Base-by-base conservation (phyloP, 2,113 vertebrate species). In the Entosphenus tridentatus region DNA sequence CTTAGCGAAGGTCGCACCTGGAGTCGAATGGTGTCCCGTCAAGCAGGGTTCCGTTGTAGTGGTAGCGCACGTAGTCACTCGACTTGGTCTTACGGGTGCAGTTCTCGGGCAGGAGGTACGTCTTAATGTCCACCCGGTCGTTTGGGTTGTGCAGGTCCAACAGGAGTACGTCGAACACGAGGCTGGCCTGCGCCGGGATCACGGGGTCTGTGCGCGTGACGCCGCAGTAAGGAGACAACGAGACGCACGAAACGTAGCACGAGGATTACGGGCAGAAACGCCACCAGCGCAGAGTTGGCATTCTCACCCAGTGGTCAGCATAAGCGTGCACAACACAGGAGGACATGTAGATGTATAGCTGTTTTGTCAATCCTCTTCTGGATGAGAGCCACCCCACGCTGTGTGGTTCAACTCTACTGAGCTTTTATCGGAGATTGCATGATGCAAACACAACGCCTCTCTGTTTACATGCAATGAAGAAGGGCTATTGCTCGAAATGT, bases 21-120 rank as follows among this genome's bases (percentile, higher is more conserved):
- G 92, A 98, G 74, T 97, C 93, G 74, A 98, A 98, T 57, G 86
- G 75, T 0, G 89, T 96, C 57, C 93, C 89, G 21, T 97, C 93
- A 57, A 96, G 72, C 57, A 98, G 86, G 0, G 89, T 86, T 69
- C 89, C 93, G 0, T 97, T 97, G 79, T 97, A 98, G 73, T 98
- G 93, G 74, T 97, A 98, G 9, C 93, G 82, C 12, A 96, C 78
- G 68, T 91, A 98, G 78, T 98, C 93, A 70, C 88, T 89, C 1
- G 77, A 68, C 11, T 80, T 79, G 56, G 80, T 84, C 72, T 81
- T 84, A 67, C 93, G 81, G 10, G 77, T 76, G 57, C 93, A 98
- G 55, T 79, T 73, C 55, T 85, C 80, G 0, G 92, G 89, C 2
- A 87, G 73, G 0, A 77, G 21, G 72, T 84, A 80, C 16, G 84